phyloP scores from a whole-genome alignment of 2,797 vertebrate species.

The Selene dorsalis region DNA sequence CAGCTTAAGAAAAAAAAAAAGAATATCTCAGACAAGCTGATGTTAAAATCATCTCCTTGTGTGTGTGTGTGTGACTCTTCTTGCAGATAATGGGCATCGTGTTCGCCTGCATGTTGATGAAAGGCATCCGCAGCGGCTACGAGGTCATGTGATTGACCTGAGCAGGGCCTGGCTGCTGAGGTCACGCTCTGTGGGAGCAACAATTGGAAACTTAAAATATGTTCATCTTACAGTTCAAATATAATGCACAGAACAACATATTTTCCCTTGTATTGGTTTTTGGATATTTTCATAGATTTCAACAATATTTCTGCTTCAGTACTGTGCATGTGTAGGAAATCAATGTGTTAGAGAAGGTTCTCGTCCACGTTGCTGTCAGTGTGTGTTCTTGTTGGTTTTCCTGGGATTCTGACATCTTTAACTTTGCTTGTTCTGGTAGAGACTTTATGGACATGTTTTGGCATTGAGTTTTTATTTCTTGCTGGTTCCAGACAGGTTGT shows the following conservation, averaged over 20 bases:
- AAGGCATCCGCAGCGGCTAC: slow-evolving; percentile 91
- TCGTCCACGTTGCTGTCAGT: not conserved
- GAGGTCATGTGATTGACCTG: slow-evolving; percentile 90
- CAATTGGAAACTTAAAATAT: slow-evolving; percentile 26
- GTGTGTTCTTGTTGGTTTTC: slow-evolving; percentile 30
- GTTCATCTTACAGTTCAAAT: slow-evolving; percentile 27
- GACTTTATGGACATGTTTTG: slow-evolving; percentile 25
- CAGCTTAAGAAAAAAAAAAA: not conserved
- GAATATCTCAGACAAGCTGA: not conserved
- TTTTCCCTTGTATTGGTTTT: slow-evolving; percentile 32
- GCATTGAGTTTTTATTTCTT: slow-evolving; percentile 25
- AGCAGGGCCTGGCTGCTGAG: not conserved
- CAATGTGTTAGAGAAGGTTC: slow-evolving; percentile 6
- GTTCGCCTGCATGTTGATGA: slow-evolving; percentile 92
- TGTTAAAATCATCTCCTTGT: not conserved
- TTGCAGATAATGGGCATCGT: slow-evolving; percentile 88
- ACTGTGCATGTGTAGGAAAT: slow-evolving; percentile 14
- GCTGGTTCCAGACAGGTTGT: slow-evolving; percentile 30
- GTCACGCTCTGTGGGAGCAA: slow-evolving; percentile 17
- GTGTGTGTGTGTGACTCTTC: not conserved
- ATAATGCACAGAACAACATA: slow-evolving; percentile 50
- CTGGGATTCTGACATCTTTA: slow-evolving; percentile 27
- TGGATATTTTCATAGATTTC: slow-evolving; percentile 40
- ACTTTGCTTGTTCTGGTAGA: slow-evolving; percentile 32
- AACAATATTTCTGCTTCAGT: slow-evolving; percentile 28